phyloP scores from a whole-genome alignment of 1,140 invertebrate species.

The Leguminivora glycinivorella region DNA sequence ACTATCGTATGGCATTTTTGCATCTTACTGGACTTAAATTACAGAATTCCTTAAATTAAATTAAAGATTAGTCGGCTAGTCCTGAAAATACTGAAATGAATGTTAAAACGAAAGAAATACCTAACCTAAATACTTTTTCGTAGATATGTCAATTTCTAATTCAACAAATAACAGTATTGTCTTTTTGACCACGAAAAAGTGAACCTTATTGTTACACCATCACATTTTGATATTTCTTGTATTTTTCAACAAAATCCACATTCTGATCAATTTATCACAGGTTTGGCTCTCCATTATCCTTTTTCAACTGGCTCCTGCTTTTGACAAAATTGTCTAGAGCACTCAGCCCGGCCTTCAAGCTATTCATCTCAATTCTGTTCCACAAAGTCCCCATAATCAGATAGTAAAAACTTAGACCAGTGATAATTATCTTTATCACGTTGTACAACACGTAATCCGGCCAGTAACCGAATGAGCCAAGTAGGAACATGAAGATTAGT shows the following conservation, averaged over 20 bases:
- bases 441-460: conserved; percentile 59
- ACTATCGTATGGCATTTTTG: no score
- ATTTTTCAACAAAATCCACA: neutral
- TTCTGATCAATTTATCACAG: neutral
- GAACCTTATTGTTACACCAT: no score
- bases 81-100: no score
- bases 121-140: no score
- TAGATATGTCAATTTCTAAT: no score
- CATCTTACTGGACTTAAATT: no score
- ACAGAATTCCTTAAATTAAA: no score
- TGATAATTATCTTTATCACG: conserved; percentile 80
- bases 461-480: conserved; percentile 74
- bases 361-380: conserved; percentile 89
- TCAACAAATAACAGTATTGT: no score
- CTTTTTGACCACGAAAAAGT: no score
- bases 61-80: no score
- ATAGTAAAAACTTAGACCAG: conserved; percentile 83
- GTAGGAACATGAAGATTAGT: conserved; percentile 72
- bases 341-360: conserved; percentile 83
- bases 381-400: conserved; percentile 88
- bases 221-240: no score
- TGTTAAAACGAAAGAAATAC: no score
- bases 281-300: neutral
- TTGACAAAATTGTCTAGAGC: conserved; percentile 59
- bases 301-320: conserved; percentile 40